These are phyloP conservation scores for Papilio polyxenes DNA, from an alignment of 1,140 invertebrate species.

Conservation along the genomic window DNA sequence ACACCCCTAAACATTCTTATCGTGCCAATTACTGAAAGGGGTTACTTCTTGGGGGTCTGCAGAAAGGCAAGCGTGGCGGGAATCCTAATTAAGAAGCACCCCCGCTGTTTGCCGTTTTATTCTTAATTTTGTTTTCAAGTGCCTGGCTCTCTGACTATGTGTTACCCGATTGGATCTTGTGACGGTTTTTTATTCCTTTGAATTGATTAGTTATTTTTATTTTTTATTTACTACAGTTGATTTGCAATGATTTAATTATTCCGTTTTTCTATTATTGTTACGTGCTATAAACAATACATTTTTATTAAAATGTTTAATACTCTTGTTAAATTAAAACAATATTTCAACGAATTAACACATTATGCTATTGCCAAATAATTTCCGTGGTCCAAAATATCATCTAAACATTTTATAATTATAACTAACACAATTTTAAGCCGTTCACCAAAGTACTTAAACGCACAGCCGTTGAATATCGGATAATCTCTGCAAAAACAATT, in stretches of 20 bases:
- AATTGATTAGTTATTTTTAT: slow-evolving; percentile 32
- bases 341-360: background rate
- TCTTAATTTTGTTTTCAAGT: slow-evolving; percentile 42
- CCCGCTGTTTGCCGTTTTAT: slow-evolving; percentile 61
- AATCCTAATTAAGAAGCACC: slow-evolving; percentile 73
- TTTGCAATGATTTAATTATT: background rate
- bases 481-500: slow-evolving; percentile 65
- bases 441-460: slow-evolving; percentile 16
- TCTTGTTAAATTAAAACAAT: background rate
- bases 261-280: background rate
- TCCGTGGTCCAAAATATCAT: background rate
- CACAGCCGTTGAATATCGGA: slow-evolving; percentile 43
- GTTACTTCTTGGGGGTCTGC: slow-evolving; percentile 59
- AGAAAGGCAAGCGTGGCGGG: slow-evolving; percentile 72
- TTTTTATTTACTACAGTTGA: slow-evolving; percentile 11
- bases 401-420: background rate
- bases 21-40: slow-evolving; percentile 75
- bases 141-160: background rate
- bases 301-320: slow-evolving; percentile 14
- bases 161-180: slow-evolving; percentile 8
- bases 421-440: slow-evolving; percentile 5
- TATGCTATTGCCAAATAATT: background rate
- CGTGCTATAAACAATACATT: slow-evolving; percentile 1
- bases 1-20: slow-evolving; percentile 75
- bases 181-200: slow-evolving; percentile 18